Conservation (phyloP, 2,888 invertebrate species). For the Andrena bicolor region DNA sequence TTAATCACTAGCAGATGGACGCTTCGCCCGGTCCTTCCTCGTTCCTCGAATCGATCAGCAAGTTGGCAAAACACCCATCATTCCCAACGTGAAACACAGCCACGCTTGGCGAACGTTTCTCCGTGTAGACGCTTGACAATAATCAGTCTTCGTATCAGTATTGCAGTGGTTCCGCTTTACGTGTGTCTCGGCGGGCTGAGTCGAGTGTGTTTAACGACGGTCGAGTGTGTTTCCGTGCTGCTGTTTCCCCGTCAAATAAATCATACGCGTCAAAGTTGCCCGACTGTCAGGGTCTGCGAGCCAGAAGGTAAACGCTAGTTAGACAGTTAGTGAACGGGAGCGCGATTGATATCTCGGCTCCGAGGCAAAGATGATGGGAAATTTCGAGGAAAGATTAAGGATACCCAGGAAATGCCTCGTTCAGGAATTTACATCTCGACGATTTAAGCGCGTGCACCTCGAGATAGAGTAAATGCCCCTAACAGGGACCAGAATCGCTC, state of each 20-base stretch:
- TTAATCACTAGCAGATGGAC: constrained; percentile 11
- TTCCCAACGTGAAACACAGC: constrained; percentile 5
- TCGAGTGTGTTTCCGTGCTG: not conserved
- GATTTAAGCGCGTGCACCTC: not conserved
- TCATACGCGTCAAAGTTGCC: constrained; percentile 15
- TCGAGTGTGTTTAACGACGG: constrained; percentile 8
- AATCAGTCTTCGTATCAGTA: constrained; percentile 3
- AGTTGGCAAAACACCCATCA: not conserved
- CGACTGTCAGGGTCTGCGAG: not conserved
- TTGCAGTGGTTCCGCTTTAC: not conserved
- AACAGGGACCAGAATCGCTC: not conserved
- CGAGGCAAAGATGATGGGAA: too few species aligned
- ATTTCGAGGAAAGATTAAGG: too few species aligned
- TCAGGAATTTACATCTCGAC: not conserved
- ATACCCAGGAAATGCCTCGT: not conserved
- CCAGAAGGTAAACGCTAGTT: not conserved
- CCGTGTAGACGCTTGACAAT: constrained; percentile 1
- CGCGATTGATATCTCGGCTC: not conserved
- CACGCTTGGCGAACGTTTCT: not conserved
- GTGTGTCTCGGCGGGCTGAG: not conserved
- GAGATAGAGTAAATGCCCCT: not conserved
- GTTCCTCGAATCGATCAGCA: not conserved
- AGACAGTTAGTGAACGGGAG: not conserved
- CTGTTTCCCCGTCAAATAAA: not conserved
- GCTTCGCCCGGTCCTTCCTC: not conserved